Conservation (phyloP, 2,888 invertebrate genomes). For the Torymus aiolomorphi region DNA sequence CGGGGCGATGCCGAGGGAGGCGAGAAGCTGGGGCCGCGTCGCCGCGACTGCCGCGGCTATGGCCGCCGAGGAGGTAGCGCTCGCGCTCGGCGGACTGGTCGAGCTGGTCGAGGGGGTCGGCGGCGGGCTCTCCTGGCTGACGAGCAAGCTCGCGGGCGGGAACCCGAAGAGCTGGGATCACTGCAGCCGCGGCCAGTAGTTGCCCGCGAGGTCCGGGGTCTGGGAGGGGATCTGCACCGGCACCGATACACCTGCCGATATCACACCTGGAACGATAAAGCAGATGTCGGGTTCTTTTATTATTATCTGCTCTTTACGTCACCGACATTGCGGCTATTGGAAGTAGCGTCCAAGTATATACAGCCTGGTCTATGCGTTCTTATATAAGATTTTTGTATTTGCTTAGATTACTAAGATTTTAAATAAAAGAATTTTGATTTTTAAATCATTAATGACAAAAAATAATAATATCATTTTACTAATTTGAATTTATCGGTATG, state of each 20-base stretch:
- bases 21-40: slow-evolving; percentile 60
- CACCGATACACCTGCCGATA: slow-evolving; percentile 94
- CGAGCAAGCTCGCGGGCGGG: slow-evolving; percentile 85
- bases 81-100: slow-evolving; percentile 73
- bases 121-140: slow-evolving; percentile 76
- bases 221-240: slow-evolving; percentile 95
- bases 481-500: too few relatives aligned
- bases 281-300: not conserved
- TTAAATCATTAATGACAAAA: too few relatives aligned
- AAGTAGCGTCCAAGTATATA: too few relatives aligned
- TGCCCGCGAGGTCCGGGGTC: slow-evolving; percentile 85
- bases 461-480: too few relatives aligned
- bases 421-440: too few relatives aligned
- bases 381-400: too few relatives aligned
- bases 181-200: slow-evolving; percentile 95
- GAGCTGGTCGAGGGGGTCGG: slow-evolving; percentile 70
- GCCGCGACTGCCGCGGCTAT: slow-evolving; percentile 59
- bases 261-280: slow-evolving; percentile 83
- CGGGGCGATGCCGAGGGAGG: slow-evolving; percentile 67
- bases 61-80: slow-evolving; percentile 74
- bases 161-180: slow-evolving; percentile 95
- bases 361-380: too few relatives aligned
- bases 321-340: too few relatives aligned
- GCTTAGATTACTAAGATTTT: too few relatives aligned
- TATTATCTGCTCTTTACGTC: too few relatives aligned